A percentile compares a stretch with the other conserved stretches of the same genome.
Evolutionary conservation across 2,113 vertebrate genomes (phyloP).

Genomic region (Camelus dromedarius): DNA sequence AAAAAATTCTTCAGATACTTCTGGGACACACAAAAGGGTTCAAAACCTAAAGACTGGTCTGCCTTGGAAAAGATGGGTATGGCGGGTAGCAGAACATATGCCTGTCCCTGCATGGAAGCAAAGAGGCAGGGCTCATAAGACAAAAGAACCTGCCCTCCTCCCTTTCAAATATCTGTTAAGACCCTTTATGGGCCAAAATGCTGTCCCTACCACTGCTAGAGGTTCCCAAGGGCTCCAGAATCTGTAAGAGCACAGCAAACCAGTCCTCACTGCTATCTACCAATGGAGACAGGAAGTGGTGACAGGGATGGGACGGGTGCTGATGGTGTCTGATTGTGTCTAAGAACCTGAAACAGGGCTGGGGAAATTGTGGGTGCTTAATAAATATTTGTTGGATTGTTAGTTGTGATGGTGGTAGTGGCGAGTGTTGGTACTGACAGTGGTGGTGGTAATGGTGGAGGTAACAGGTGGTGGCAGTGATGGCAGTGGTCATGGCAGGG

Average conservation of each 20-base stretch:
- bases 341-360: background rate
- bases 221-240: background rate
- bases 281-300: background rate
- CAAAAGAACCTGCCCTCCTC: background rate
- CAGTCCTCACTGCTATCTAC: background rate
- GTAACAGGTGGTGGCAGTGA: background rate
- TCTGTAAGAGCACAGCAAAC: background rate
- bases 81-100: rapidly evolving
- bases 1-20: background rate
- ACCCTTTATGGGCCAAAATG: background rate
- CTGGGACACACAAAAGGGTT: background rate
- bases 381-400: background rate
- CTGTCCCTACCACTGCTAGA: background rate
- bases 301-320: no score
- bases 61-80: no score
- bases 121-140: background rate
- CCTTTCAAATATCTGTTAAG: background rate
- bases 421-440: no score
- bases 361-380: background rate
- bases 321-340: background rate
- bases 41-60: background rate
- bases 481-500: background rate
- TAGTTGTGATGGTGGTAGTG: background rate
- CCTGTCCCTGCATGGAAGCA: background rate
- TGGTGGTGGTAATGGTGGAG: background rate